Evolutionary conservation across 2,888 invertebrate species (phyloP).

Genomic region (Conomelus anceps): DNA sequence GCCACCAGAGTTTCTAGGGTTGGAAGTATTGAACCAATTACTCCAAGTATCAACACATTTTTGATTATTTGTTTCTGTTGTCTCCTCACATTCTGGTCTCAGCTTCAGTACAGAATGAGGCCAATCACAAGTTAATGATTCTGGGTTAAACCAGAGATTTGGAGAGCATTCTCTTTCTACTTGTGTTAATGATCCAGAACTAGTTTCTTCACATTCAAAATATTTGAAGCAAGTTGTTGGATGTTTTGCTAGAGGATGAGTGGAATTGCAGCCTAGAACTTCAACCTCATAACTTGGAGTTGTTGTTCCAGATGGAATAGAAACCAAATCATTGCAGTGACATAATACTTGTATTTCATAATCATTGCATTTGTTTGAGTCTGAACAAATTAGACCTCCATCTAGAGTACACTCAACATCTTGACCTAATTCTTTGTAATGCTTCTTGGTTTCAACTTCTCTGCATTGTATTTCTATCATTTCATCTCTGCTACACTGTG

Average conservation of each 20-base stretch:
- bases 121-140: constrained; percentile 57
- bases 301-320: background rate
- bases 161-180: constrained; percentile 60
- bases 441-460: constrained; percentile 54
- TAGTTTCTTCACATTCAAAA: constrained; percentile 53
- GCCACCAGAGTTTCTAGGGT: constrained; percentile 17
- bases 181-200: constrained; percentile 42
- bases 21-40: constrained; percentile 21
- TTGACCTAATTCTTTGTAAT: constrained; percentile 62
- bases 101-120: constrained; percentile 50
- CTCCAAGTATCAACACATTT: constrained; percentile 18
- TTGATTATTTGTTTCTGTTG: background rate
- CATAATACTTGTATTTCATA: constrained; percentile 78
- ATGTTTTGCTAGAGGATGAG: constrained; percentile 53
- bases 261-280: constrained; percentile 43
- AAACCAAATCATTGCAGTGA: constrained; percentile 43
- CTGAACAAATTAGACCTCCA: constrained; percentile 59
- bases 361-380: constrained; percentile 54
- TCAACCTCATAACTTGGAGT: constrained; percentile 6
- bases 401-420: constrained; percentile 70
- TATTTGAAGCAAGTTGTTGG: constrained; percentile 60
- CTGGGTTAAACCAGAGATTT: constrained; percentile 60
- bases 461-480: constrained; percentile 73
- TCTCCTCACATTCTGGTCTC: constrained; percentile 53
- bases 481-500: constrained; percentile 50